phyloP scores from a whole-genome alignment of 2,888 invertebrate species.

The Heteropelma amictum region DNA sequence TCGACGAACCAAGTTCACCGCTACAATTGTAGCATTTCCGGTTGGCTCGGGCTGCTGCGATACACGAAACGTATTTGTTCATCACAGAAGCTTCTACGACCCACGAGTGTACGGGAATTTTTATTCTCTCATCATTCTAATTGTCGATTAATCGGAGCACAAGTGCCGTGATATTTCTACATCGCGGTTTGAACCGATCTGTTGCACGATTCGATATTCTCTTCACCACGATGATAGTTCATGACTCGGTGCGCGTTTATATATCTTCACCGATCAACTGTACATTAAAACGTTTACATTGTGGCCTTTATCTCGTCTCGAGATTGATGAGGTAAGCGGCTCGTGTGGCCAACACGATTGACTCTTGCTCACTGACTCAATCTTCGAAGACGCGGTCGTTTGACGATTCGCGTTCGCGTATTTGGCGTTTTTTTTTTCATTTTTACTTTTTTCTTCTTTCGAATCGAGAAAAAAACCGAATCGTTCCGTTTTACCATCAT shows the following conservation, averaged over 20 bases:
- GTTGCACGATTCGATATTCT: neutral
- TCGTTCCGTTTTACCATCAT: conserved; percentile 2
- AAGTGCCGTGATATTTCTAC: neutral
- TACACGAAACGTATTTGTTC: conserved; percentile 64
- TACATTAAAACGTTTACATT: conserved; percentile 31
- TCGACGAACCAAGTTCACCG: neutral
- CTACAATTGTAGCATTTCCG: conserved; percentile 39
- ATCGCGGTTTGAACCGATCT: neutral
- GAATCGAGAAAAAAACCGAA: conserved; percentile 8
- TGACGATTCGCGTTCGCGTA: conserved; percentile 22
- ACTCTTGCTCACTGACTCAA: conserved; percentile 37
- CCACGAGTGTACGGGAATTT: conserved; percentile 31
- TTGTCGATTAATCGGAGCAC: neutral
- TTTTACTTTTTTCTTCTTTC: neutral
- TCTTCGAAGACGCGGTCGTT: conserved; percentile 19
- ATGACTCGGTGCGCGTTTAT: neutral
- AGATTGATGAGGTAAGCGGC: conserved; percentile 33
- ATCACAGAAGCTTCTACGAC: conserved; percentile 72
- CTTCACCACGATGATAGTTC: neutral
- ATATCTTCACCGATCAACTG: conserved; percentile 17
- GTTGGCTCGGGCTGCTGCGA: conserved; percentile 71
- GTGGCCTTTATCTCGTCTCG: conserved; percentile 7
- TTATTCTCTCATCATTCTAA: neutral
- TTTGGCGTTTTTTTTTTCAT: conserved; percentile 16
- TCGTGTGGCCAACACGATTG: conserved; percentile 26